Conservation (phyloP, 2,113 vertebrate species). For the Galemys pyrenaicus region DNA sequence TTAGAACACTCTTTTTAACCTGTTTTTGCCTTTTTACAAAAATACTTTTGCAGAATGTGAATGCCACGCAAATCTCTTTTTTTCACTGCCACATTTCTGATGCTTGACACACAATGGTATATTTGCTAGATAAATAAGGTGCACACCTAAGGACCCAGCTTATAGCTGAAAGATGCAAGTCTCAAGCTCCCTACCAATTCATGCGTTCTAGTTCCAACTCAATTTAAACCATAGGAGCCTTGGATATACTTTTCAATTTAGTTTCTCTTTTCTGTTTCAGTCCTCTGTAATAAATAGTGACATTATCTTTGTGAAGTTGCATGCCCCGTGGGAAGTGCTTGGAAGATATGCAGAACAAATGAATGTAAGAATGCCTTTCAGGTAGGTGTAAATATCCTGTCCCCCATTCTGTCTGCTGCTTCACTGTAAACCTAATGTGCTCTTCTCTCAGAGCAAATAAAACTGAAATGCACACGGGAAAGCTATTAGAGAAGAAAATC, state of each 20-base stretch:
- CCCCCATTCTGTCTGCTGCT: conserved; percentile 14
- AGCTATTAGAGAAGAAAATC: not conserved
- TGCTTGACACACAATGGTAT: not conserved
- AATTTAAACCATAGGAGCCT: not conserved
- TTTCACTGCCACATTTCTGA: not conserved
- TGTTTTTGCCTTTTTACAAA: not conserved
- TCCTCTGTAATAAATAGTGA: conserved; percentile 94
- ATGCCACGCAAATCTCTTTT: not conserved
- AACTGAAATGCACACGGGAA: conserved; percentile 48
- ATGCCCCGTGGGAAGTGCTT: conserved; percentile 96
- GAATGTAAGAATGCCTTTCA: conserved; percentile 98
- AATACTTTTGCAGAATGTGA: not conserved
- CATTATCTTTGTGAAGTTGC: conserved; percentile 96
- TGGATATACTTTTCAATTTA: conserved; percentile 68
- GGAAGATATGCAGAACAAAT: conserved; percentile 96
- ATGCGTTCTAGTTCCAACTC: not conserved
- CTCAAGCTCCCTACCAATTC: not conserved
- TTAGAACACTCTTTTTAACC: not conserved
- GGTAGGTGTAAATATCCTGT: conserved; percentile 86
- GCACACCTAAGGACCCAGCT: no score
- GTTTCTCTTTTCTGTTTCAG: conserved; percentile 88
- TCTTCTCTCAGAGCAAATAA: conserved; percentile 1
- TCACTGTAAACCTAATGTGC: conserved; percentile 28
- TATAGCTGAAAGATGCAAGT: not conserved
- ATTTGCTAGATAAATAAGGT: not conserved